Base-by-base conservation (phyloP, 2,888 invertebrate species). In the Priocnemis perturbator region DNA sequence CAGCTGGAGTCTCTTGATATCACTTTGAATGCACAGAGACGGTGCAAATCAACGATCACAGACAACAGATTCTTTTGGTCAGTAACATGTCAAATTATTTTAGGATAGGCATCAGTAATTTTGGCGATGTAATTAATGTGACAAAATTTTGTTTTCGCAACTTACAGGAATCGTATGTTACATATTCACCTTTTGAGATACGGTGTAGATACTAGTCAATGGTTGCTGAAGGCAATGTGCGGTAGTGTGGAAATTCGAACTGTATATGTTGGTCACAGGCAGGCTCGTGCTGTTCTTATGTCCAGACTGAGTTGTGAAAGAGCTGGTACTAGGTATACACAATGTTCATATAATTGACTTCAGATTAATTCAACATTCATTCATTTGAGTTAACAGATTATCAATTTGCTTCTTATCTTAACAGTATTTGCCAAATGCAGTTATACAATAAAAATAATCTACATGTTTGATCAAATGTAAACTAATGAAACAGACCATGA, bases 21-120 rank as follows among this genome's bases (percentile, higher is more conserved):
- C 69, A 99, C 98, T 15, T 90, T 98, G 64, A 98, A 98, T 89
- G 96, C 97, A 61, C 99, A 99, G 90, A 93, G 97, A 79, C 93
- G 95, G 83, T 93, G 94, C 77, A 95, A 94, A 87, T 95, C 95
- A 11, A 92, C 91, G 17, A 92, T 92, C 78, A 95, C 97, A 56
- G 99, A 99, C 90, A 97, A 98, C 86, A 92, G 98, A 86, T 99
- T 99, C 89, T 99, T 99, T 89, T 99, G 99, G 98, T 94, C 85
- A 81, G 90, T 80, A 26, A 60, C 30, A 19, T 19, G 55, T 15
- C 2, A 30, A 45, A 55, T 9, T 53, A 2, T 55, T 3, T 9
- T 11, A 14, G 4, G 11, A 15, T 9, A 21, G n/a, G 2, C 20
- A 26, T 14, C 30, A n/a, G 5, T 2, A 20, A 37, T 52, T 9